A percentile compares a stretch with the other conserved stretches of the same genome.
Conservation (phyloP, 2,797 vertebrate species). For the Nannoperca obscura region DNA sequence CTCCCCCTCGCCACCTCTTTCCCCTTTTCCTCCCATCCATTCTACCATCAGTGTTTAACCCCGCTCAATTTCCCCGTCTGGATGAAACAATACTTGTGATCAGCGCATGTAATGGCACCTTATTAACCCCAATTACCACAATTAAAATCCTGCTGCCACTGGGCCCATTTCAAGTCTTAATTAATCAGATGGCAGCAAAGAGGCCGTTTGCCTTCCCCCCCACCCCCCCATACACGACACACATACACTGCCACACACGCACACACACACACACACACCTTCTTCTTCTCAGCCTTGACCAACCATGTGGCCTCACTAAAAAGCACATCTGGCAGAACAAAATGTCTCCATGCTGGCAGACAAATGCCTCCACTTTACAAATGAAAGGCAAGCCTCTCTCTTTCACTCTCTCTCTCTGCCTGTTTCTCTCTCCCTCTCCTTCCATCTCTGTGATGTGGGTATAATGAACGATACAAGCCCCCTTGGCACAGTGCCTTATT, state of each 20-base stretch:
- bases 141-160: slow-evolving; percentile 89
- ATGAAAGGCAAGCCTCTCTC: slow-evolving; percentile 82
- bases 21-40: slow-evolving; percentile 67
- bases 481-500: slow-evolving; percentile 89
- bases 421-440: slow-evolving; percentile 41
- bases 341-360: slow-evolving; percentile 84
- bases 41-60: slow-evolving; percentile 86
- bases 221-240: slow-evolving; percentile 19
- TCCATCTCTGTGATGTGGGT: slow-evolving; percentile 85
- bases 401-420: slow-evolving; percentile 48
- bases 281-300: slow-evolving; percentile 82
- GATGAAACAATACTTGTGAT: slow-evolving; percentile 90
- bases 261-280: slow-evolving; percentile 59
- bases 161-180: slow-evolving; percentile 88
- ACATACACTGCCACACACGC: slow-evolving; percentile 44
- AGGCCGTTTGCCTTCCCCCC: slow-evolving; percentile 67
- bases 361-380: slow-evolving; percentile 85
- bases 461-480: slow-evolving; percentile 88
- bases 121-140: slow-evolving; percentile 91
- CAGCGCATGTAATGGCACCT: slow-evolving; percentile 87
- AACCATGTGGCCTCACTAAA: slow-evolving; percentile 85
- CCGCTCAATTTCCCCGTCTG: slow-evolving; percentile 86
- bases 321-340: slow-evolving; percentile 87
- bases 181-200: slow-evolving; percentile 88
- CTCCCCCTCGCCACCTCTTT: slow-evolving; percentile 21